Conservation (phyloP, 2,888 invertebrate species). For the Epinotia brunnichana region DNA sequence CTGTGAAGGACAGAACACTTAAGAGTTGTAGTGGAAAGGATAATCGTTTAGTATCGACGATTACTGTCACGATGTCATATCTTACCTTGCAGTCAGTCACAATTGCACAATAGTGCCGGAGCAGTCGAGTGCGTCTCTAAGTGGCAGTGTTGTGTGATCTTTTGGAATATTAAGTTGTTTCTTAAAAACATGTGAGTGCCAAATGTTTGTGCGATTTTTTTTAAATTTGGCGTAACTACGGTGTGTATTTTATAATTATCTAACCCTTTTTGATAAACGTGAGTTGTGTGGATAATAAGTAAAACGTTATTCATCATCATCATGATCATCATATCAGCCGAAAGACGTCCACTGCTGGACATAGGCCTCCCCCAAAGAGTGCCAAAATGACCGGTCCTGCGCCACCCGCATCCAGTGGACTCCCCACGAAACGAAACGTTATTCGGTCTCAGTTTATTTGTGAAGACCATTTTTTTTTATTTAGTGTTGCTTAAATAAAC, state of each 20-base stretch:
- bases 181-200: not conserved
- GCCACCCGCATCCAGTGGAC: too few relatives aligned
- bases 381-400: too few relatives aligned
- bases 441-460: too few relatives aligned
- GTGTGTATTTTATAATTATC: slow-evolving; percentile 4
- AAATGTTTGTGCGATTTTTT: not conserved
- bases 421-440: too few relatives aligned
- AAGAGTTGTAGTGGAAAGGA: not conserved
- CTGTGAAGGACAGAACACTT: not conserved
- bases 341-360: too few relatives aligned
- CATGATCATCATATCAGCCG: too few relatives aligned
- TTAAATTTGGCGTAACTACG: not conserved
- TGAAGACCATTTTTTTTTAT: too few relatives aligned
- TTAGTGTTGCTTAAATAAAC: too few relatives aligned
- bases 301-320: too few relatives aligned
- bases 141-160: slow-evolving; percentile 13
- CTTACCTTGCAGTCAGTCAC: slow-evolving; percentile 17
- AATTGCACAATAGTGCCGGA: slow-evolving; percentile 17
- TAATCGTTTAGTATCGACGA: slow-evolving; percentile 18
- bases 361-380: too few relatives aligned
- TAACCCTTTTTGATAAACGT: not conserved
- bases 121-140: slow-evolving; percentile 8
- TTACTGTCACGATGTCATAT: slow-evolving; percentile 25
- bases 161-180: slow-evolving; percentile 4
- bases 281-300: too few relatives aligned